phyloP scores from a whole-genome alignment of 2,888 invertebrate genomes.

The Rhogogaster chlorosoma region DNA sequence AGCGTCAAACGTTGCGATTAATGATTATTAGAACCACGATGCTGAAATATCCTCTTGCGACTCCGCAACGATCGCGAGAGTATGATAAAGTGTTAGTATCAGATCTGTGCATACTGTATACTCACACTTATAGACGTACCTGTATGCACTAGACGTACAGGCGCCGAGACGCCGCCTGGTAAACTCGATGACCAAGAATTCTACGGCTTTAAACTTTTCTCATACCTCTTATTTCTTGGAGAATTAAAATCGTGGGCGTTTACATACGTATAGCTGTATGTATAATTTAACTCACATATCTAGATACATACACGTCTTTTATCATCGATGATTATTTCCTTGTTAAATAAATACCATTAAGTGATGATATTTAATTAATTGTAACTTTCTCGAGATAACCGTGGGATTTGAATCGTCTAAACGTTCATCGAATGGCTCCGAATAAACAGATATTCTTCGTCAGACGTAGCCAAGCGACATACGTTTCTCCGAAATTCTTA shows the following conservation, averaged over 20 bases:
- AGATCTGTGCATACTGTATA: not conserved
- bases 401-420: not conserved
- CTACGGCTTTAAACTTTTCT: not conserved
- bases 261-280: not conserved
- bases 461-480: not conserved
- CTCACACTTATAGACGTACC: not conserved
- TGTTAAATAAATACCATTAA: not conserved
- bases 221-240: conserved; percentile 3
- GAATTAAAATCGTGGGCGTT: conserved; percentile 21
- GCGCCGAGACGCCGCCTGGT: conserved; percentile 22
- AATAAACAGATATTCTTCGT: not conserved
- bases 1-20: no score
- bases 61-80: not conserved
- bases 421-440: not conserved
- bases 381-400: not conserved
- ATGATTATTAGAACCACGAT: not conserved
- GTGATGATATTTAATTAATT: not conserved
- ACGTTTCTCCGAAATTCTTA: no score
- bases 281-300: not conserved
- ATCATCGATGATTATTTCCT: not conserved
- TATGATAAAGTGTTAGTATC: not conserved
- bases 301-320: not conserved
- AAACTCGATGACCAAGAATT: conserved; percentile 22
- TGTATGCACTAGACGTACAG: conserved; percentile 11
- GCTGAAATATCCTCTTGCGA: not conserved